Evolutionary conservation across 2,797 vertebrate species (phyloP).

Genomic region (Coracias cyanogaster): DNA sequence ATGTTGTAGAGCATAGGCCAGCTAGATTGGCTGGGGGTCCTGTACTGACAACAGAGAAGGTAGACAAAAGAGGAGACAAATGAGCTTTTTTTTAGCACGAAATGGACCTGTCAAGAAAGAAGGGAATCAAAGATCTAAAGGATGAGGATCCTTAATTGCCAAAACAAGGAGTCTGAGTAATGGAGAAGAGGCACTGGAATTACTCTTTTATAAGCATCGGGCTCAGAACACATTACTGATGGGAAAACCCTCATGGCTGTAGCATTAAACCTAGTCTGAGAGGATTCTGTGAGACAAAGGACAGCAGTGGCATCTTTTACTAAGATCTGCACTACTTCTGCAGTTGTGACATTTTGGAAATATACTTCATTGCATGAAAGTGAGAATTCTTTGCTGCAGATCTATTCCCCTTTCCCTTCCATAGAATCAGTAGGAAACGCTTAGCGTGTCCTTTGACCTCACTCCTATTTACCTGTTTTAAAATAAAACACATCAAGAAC

Average conservation of each 20-base stretch:
- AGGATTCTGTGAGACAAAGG: neutral
- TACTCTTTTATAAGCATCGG: neutral
- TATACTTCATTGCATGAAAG: neutral
- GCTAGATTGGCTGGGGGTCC: neutral
- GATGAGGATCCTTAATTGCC: neutral
- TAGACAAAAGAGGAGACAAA: neutral
- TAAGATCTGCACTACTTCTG: neutral
- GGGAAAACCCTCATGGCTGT: neutral
- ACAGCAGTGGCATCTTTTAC: neutral
- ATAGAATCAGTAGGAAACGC: neutral
- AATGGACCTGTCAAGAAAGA: neutral
- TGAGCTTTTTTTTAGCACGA: neutral
- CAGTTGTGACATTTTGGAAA: neutral
- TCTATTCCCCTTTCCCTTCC: neutral
- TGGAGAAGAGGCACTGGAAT: neutral
- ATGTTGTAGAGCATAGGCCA: neutral
- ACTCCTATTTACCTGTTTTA: neutral
- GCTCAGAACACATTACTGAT: neutral
- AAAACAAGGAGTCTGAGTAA: neutral
- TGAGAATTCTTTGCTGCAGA: neutral
- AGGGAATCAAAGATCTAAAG: neutral
- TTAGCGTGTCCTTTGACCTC: neutral
- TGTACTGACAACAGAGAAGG: neutral
- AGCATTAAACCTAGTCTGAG: neutral
- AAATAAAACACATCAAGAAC: neutral